phyloP scores from a whole-genome alignment of 2,113 vertebrate genomes.

The Notarius lentiginosus region DNA sequence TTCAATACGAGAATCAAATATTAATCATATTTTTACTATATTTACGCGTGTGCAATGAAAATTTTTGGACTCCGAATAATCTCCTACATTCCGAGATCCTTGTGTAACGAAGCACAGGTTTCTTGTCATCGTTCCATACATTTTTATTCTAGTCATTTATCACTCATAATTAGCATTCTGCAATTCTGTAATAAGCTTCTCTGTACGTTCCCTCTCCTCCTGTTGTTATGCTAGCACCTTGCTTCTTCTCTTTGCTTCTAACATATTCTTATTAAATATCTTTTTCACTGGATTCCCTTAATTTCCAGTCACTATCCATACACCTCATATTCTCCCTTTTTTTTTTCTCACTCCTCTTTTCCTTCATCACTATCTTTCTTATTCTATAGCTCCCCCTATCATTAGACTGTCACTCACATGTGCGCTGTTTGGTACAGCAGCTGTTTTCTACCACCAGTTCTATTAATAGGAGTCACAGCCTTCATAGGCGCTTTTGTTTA shows the following conservation, averaged over 20 bases:
- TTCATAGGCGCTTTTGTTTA: slow-evolving; percentile 63
- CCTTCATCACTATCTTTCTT: slow-evolving; percentile 49
- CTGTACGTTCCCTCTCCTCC: slow-evolving; percentile 53
- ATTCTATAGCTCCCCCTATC: slow-evolving; percentile 55
- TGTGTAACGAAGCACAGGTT: slow-evolving; percentile 58
- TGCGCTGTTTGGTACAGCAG: slow-evolving; percentile 69
- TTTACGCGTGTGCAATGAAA: not conserved
- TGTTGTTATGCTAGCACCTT: slow-evolving; percentile 46
- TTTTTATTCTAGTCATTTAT: slow-evolving; percentile 55
- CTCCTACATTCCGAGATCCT: slow-evolving; percentile 51
- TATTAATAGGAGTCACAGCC: slow-evolving; percentile 71
- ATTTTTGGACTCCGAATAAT: slow-evolving; percentile 29
- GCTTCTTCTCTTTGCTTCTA: slow-evolving; percentile 42
- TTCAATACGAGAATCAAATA: not conserved
- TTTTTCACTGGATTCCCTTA: slow-evolving; percentile 15
- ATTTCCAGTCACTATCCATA: slow-evolving; percentile 20
- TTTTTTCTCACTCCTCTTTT: slow-evolving; percentile 31
- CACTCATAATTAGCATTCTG: slow-evolving; percentile 54
- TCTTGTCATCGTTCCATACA: slow-evolving; percentile 66
- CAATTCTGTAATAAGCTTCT: slow-evolving; percentile 44
- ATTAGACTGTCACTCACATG: slow-evolving; percentile 70
- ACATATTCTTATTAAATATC: slow-evolving; percentile 27
- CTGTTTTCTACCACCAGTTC: slow-evolving; percentile 71
- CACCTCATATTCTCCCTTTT: slow-evolving; percentile 22
- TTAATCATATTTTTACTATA: not conserved